phyloP scores from a whole-genome alignment of 1,140 invertebrate species.

The Pseudomyrmex cubaensis region DNA sequence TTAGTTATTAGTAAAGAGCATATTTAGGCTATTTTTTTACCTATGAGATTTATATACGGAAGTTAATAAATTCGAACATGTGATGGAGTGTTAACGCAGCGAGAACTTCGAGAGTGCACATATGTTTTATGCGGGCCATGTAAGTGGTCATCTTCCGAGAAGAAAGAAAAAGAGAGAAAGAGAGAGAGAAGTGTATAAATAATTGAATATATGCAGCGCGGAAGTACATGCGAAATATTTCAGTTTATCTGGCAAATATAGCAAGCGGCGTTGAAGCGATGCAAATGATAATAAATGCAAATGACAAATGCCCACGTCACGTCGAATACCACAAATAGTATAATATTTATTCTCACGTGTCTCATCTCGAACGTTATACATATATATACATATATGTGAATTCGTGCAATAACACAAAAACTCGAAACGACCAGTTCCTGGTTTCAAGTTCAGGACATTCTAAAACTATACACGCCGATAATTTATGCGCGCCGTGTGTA shows the following conservation, averaged over 20 bases:
- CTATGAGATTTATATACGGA: too few relatives aligned
- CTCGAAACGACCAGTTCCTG: too few relatives aligned
- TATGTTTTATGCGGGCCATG: background rate
- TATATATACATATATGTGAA: too few relatives aligned
- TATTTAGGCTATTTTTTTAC: too few relatives aligned
- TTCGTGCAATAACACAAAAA: background rate
- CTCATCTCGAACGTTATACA: background rate
- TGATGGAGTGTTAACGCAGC: too few relatives aligned
- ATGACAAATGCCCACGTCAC: background rate
- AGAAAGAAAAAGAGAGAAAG: too few relatives aligned
- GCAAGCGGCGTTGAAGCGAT: too few relatives aligned
- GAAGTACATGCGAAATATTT: background rate
- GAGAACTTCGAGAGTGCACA: too few relatives aligned
- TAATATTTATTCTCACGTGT: background rate
- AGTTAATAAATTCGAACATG: too few relatives aligned
- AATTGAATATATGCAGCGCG: background rate
- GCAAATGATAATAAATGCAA: constrained; percentile 11
- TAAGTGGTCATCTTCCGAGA: too few relatives aligned
- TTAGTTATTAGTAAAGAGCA: too few relatives aligned
- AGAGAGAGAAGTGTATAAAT: background rate
- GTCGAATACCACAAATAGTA: background rate
- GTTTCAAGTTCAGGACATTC: background rate
- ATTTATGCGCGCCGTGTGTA: background rate
- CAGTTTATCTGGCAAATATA: background rate
- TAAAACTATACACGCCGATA: background rate